Evolutionary conservation across 2,888 invertebrate species (phyloP), one percentile per base, ranked within the genome.

Genomic region (Oxycera nigricornis): DNA sequence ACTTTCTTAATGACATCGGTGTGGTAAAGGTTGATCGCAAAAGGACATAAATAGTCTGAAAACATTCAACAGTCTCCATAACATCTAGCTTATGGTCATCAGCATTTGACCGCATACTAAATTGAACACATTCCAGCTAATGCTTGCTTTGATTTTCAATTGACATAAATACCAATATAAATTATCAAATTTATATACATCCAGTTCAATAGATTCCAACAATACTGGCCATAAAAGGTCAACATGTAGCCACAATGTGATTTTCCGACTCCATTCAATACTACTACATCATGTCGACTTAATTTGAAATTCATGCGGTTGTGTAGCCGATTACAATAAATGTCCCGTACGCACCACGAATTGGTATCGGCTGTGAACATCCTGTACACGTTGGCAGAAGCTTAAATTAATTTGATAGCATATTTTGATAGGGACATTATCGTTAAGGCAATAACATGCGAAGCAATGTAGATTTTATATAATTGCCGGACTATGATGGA

Each of bases 101-200:
- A n/a, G n/a, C n/a, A n/a, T n/a, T n/a, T n/a, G n/a, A 46, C 46
- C 46, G 17, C 46, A 46, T n/a, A 46, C 46, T 46, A 46, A 46
- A 46, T 46, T 7, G 17, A 46, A 46, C 46, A 46, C 4, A 57
- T 57, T 57, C 2, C 57, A 26, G 28, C 24, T 26, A 26, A 57
- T 57, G 11, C 28, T 4, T 14, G 28, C 57, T 57, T 57, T 57
- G 57, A 57, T 57, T 57, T 57, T 57, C 57, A 57, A 57, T 57
- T 57, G 57, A 26, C 7, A 57, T 24, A 55, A 46, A 46, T 46
- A 46, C 11, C 46, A 46, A 46, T 17, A 14, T 46, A 46, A 46
- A 46, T 46, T n/a, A 11, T 35, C 6, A 35, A 46, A 46, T 46
- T 46, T 14, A 46, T 17, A 46, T 11, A 17, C 14, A 46, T 46